Conservation (phyloP, 2,888 invertebrate genomes). For the Tinea trinotella region DNA sequence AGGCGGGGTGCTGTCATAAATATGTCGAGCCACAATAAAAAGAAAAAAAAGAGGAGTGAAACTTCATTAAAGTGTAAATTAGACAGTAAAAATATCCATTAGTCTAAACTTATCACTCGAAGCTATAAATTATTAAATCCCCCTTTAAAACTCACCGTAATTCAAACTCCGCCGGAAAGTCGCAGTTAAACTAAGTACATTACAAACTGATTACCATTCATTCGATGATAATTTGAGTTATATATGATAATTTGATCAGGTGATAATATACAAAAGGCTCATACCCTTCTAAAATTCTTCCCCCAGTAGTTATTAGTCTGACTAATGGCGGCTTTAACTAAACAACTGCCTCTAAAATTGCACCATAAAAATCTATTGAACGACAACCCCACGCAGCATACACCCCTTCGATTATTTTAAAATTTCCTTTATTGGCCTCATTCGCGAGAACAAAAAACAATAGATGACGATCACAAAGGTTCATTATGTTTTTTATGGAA, state of each 20-base stretch:
- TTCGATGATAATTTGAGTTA: constrained; percentile 41
- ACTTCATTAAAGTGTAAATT: too few species aligned
- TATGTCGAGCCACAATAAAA: background rate
- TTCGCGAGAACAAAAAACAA: constrained; percentile 36
- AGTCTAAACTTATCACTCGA: constrained; percentile 54
- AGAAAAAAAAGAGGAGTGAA: background rate
- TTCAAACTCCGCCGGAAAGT: constrained; percentile 41
- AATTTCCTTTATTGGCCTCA: constrained; percentile 40
- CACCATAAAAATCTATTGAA: constrained; percentile 54
- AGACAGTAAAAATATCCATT: constrained; percentile 47
- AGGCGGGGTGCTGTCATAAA: background rate
- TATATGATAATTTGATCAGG: constrained; percentile 27
- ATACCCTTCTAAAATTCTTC: constrained; percentile 15
- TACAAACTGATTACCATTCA: constrained; percentile 55
- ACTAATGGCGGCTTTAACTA: constrained; percentile 56
- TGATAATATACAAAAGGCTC: constrained; percentile 21
- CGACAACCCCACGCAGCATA: constrained; percentile 35
- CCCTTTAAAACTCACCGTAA: constrained; percentile 30
- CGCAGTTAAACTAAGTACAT: constrained; percentile 63
- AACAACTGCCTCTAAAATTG: constrained; percentile 47
- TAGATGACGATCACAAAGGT: constrained; percentile 22
- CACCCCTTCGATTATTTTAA: constrained; percentile 54
- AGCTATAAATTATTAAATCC: constrained; percentile 55
- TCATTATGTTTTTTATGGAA: background rate
- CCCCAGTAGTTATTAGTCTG: constrained; percentile 45